Evolutionary conservation across 2,113 vertebrate species (phyloP), one percentile per base, ranked within the genome.

Genomic region (Dipodomys stephensi): DNA sequence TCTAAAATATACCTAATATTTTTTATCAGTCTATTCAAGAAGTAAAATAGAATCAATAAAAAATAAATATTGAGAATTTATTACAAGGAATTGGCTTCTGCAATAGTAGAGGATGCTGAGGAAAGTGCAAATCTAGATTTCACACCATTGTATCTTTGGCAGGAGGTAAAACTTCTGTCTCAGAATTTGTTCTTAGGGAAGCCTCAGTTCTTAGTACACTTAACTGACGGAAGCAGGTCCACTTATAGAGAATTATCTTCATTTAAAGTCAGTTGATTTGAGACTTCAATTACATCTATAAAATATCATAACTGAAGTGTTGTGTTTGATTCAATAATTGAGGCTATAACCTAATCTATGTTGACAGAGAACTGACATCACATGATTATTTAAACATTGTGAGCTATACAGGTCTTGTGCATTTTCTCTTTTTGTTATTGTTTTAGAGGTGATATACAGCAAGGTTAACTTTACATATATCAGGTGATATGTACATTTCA

Each of bases 11-110:
- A 88, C 9, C 46, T 84, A 32, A 27, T 85, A 10, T 72, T 85
- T 86, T 92, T 64, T 9, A 53, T 72, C 25, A 78, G 23, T 83
- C 71, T 57, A n/a, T 74, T 95, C 69, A 78, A 44, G 74, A 82
- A 78, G n/a, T 90, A 30, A 87, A 93, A 83, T 28, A 81, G 39
- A 95, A 81, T n/a, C n/a, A 90, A 53, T 3, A 82, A n/a, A 80
- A 78, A 35, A 88, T 64, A 46, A 7, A 57, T 78, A 46, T n/a
- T 80, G 80, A 84, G 62, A 83, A 68, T 91, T 35, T 72, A n/a
- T 76, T 74, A 7, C 13, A 57, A 87, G 57, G 20, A 83, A 87
- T 67, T 68, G 2, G 30, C 23, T 44, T 62, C 25, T 13, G 6
- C n/a, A 76, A 23, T 68, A 60, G 18, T 23, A 6, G 44, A 22